Evolutionary conservation across 2,888 invertebrate genomes (phyloP), one percentile per base, ranked within the genome.

Genomic region (Tetropium fuscum): DNA sequence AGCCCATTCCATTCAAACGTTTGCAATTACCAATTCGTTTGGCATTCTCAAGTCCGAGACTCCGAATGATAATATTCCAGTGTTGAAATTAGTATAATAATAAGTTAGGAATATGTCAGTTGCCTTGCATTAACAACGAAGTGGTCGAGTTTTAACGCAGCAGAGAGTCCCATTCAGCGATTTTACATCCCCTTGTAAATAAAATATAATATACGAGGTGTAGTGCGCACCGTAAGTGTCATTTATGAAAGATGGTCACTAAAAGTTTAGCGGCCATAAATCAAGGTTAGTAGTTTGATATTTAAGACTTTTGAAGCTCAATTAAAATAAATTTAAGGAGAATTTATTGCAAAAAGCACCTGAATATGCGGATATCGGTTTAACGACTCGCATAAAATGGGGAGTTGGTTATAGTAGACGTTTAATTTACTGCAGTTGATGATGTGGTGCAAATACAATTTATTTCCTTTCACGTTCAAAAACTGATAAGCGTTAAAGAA

Each of bases 261-360:
- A 47, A 47, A 47, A 47, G 32, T 47, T 47, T 47, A 47, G 19
- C 18, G 47, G 10, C 47, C 30, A 34, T 47, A 47, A 47, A 47
- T 47, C 47, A 47, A 18, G 4, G 30, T 32, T 47, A 20, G 30
- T 47, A 34, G 34, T 34, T 32, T 34, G 47, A 47, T 47, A 47
- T 47, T 47, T 47, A 34, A 34, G 47, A 34, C 19, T 20, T 20
- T 34, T 16, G 47, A 47, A 44, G 44, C 44, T 34, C 47, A 47
- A 47, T 47, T 47, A 47, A 47, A 47, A 47, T 47, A 34, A 47
- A 47, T 47, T 32, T 47, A 32, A 47, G 44, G 27, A 25, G n/a
- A 10, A 27, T 44, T 25, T 25, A 44, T 44, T 16, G 30, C 32
- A 16, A 15, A 47, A 34, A 47, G 16, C 47, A 47, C 47, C 47